These are phyloP conservation scores for Echinometra lucunter DNA, from an alignment of 53 echinoderm and acorn worm species.

Conservation along the genomic window DNA sequence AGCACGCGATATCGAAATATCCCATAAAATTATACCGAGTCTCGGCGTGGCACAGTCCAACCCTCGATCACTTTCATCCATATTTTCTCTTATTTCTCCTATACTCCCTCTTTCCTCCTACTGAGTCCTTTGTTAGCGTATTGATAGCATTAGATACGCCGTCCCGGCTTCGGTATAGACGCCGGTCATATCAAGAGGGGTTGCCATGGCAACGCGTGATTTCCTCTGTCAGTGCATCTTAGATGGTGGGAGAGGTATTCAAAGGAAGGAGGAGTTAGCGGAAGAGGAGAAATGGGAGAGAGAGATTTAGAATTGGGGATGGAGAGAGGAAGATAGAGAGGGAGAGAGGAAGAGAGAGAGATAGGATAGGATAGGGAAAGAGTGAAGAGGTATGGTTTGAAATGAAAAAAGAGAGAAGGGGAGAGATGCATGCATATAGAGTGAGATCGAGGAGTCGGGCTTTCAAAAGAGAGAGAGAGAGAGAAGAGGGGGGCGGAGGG, in stretches of 20 bases:
- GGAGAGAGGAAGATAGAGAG: neutral
- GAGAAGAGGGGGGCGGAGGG: neutral
- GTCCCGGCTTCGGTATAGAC: slow-evolving; percentile 53
- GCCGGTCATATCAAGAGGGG: slow-evolving; percentile 47
- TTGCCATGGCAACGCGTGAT: slow-evolving; percentile 76
- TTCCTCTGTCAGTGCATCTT: slow-evolving; percentile 64
- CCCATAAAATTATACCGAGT: neutral
- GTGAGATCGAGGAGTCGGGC: neutral
- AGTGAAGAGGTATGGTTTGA: neutral
- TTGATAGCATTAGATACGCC: slow-evolving; percentile 43
- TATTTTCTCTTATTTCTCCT: neutral
- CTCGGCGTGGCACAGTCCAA: neutral
- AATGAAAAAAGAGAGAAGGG: neutral
- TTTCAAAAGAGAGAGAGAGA: neutral
- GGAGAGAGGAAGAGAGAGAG: neutral
- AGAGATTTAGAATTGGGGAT: neutral
- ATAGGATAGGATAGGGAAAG: neutral
- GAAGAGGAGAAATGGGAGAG: neutral
- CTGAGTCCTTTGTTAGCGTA: slow-evolving; percentile 19
- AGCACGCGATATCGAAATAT: neutral
- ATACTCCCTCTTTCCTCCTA: neutral
- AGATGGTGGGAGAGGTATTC: slow-evolving; percentile 47
- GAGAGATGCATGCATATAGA: neutral
- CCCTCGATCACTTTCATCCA: neutral
- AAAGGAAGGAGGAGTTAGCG: slow-evolving; percentile 3